phyloP scores from a whole-genome alignment of 2,113 vertebrate genomes.

The Indicator maculatus region DNA sequence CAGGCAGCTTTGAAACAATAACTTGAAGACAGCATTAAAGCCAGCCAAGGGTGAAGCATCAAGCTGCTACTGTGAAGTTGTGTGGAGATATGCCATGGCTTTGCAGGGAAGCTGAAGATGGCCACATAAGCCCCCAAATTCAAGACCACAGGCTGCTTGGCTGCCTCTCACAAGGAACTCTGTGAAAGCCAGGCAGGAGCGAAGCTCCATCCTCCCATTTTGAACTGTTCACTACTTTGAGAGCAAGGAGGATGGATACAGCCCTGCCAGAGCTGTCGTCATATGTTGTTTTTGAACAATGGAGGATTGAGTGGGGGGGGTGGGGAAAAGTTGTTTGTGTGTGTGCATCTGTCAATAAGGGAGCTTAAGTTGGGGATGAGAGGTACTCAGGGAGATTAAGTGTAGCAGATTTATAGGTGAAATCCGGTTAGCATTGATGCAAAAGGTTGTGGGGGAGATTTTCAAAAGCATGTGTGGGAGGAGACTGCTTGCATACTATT shows the following conservation, averaged over 20 bases:
- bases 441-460: slow-evolving; percentile 37
- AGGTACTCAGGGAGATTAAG: slow-evolving; percentile 51
- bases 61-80: neutral
- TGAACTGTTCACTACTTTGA: neutral
- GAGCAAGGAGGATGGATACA: neutral
- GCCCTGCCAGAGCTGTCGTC: neutral
- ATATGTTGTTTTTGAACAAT: neutral
- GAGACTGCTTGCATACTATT: slow-evolving; percentile 6
- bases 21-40: neutral
- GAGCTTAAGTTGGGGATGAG: slow-evolving; percentile 45
- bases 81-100: neutral
- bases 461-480: slow-evolving; percentile 35
- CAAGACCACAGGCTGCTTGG: neutral
- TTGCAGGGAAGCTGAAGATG: neutral
- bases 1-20: slow-evolving; percentile 29
- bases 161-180: neutral
- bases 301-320: neutral
- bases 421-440: slow-evolving; percentile 62
- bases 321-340: neutral
- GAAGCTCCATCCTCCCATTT: neutral
- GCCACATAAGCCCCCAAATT: neutral
- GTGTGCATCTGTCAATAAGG: slow-evolving; percentile 37
- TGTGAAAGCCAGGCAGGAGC: neutral
- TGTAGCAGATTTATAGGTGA: slow-evolving; percentile 58
- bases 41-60: neutral